Evolutionary conservation across 2,113 vertebrate genomes (phyloP).

Genomic region (Mustela nigripes): DNA sequence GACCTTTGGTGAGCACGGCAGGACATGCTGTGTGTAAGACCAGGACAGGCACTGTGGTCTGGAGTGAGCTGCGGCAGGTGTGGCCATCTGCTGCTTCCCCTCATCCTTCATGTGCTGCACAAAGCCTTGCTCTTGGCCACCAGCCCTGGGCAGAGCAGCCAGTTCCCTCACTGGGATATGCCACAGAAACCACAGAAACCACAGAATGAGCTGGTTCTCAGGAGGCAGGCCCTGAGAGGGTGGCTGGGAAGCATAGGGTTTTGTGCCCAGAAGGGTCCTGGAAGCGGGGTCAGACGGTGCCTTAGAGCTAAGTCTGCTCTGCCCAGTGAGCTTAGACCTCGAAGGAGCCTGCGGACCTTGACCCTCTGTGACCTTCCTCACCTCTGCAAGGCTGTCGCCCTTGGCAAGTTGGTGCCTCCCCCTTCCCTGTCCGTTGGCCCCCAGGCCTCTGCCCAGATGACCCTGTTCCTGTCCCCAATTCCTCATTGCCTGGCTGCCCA

Average conservation of each 20-base stretch:
- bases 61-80: not conserved
- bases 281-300: not conserved
- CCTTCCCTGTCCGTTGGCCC: not conserved
- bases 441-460: not conserved
- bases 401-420: accelerated
- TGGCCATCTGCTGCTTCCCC: not conserved
- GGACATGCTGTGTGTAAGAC: too few species aligned
- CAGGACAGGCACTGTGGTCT: accelerated
- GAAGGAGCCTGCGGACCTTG: not conserved
- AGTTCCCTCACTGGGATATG: not conserved
- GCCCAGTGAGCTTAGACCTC: not conserved
- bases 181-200: not conserved
- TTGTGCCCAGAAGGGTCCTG: not conserved
- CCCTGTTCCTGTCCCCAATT: not conserved
- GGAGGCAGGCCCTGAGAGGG: not conserved
- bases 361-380: not conserved
- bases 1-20: accelerated
- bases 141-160: too few species aligned
- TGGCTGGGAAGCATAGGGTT: accelerated
- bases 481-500: accelerated
- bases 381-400: not conserved
- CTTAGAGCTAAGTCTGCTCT: accelerated
- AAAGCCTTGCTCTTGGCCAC: not conserved
- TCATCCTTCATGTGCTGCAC: accelerated
- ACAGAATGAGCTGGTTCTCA: not conserved